Evolutionary conservation across 2,888 invertebrate species (phyloP), one percentile per base, ranked within the genome.

Genomic region (Tiliacea aurago): DNA sequence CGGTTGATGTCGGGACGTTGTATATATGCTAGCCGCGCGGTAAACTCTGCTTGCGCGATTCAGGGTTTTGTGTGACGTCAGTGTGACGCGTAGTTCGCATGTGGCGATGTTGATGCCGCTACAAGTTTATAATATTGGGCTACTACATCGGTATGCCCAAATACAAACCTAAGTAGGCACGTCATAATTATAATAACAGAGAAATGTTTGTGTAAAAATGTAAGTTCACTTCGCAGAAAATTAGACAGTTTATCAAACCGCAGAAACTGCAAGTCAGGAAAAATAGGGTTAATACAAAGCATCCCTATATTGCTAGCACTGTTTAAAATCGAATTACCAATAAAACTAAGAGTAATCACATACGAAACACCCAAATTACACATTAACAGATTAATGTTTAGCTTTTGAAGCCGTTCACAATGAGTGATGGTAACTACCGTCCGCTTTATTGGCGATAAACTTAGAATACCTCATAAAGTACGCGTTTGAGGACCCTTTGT

Each of bases 401-500:
- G 84, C 82, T 87, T 80, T 67, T 80, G 72, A 73, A 84, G 84
- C 78, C 76, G 80, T 86, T 79, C 59, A 68, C 85, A 87, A 89
- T 89, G 88, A 87, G 85, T 83, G 82, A 85, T 86, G 87, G 84
- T 85, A 87, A 87, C 85, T 85, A 84, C 80, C 81, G 84, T 64
- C 81, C 80, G 75, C 86, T 95, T 95, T 95, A 95, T 93, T 80
- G 94, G 79, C 94, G 86, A 93, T 95, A 94, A 95, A 86, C 73
- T 68, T 70, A 70, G 75, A 78, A 86, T 86, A 80, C 73, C 76
- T 84, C 86, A 69, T 86, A 86, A 86, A 85, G 41, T 37, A 45
- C 67, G 43, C 59, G 76, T 71, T 78, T 70, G 64, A 43, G 37
- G 55, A 56, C 43, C 78, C 62, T 72, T 86, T 86, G 84, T 87